These are phyloP conservation scores for Galleria mellonella DNA, from an alignment of 1,140 invertebrate genomes.

Conservation along the genomic window DNA sequence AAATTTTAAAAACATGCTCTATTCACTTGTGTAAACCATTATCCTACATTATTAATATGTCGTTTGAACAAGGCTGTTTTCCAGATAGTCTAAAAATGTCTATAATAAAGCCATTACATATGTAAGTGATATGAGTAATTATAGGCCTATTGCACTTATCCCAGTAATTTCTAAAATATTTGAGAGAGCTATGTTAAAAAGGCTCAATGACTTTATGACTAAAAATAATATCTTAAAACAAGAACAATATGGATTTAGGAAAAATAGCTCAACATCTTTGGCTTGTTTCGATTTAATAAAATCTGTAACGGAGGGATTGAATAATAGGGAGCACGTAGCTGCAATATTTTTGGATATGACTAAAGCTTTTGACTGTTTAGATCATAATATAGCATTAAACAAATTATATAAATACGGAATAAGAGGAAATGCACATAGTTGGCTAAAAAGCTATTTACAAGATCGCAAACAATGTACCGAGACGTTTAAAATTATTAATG, in stretches of 20 bases:
- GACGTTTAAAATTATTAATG: background rate
- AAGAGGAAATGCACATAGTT: conserved; percentile 2
- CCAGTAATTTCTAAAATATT: background rate
- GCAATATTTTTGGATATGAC: no score
- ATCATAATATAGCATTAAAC: background rate
- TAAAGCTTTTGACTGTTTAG: no score
- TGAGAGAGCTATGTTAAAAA: background rate
- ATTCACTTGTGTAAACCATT: background rate
- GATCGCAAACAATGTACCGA: conserved; percentile 1
- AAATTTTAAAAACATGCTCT: conserved; percentile 4
- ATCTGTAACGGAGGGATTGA: no score
- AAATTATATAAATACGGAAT: conserved; percentile 7
- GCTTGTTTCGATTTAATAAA: no score
- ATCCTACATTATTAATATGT: background rate
- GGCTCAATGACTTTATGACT: background rate
- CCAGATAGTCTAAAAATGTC: conserved; percentile 1
- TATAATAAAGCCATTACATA: background rate
- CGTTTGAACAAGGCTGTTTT: background rate
- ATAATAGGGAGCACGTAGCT: no score
- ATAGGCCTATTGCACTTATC: background rate
- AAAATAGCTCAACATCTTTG: no score
- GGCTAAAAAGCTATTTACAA: conserved; percentile 1
- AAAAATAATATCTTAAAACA: background rate
- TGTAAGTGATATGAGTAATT: background rate
- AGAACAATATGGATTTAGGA: background rate